Base-by-base conservation (phyloP, 2,888 invertebrate species). In the Drosophila pseudotakahashii region DNA sequence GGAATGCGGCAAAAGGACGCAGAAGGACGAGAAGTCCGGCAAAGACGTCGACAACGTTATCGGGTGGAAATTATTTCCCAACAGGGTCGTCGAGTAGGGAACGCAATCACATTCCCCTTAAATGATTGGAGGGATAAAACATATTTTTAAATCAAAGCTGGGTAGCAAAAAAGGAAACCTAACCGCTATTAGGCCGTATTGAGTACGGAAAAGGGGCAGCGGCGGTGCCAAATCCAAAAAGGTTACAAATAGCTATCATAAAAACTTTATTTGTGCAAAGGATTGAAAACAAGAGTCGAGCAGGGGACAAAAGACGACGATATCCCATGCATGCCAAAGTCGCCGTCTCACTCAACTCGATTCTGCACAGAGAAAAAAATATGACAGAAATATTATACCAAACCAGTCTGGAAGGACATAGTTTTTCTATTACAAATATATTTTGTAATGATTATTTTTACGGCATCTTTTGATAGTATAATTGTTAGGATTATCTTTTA, bases 251-350 rank as follows among this genome's bases (percentile, higher is more conserved):
- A 79, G 79, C 84, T 73, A 68, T 79, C 82, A 85, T 85, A 86
- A 85, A 85, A 85, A 80, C 73, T 86, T 86, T 85, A 86, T 85
- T 85, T 86, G 78, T 73, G 73, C 77, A 86, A 86, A 81, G 86
- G 84, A 82, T 86, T 85, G 82, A 84, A 82, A 79, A 78, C 75
- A 81, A 68, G 67, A 75, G 66, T 57, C 53, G 63, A 37, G 51
- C 62, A 51, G 59, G 67, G 64, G 59, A 68, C 75, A 63, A 60
- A 57, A 16, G 61, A 68, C 54, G 53, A 45, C 64, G 64, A 80
- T 75, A 67, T 60, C 54, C 62, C 58, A 53, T 81, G 82, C 79
- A 86, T 86, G 81, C 70, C 76, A 86, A 66, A 81, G 74, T 76
- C 70, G 72, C 48, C 51, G 64, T 53, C 63, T 70, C 61, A 52